Conservation (phyloP, 2,888 invertebrate species). For the Hydrotaea diabolus region DNA sequence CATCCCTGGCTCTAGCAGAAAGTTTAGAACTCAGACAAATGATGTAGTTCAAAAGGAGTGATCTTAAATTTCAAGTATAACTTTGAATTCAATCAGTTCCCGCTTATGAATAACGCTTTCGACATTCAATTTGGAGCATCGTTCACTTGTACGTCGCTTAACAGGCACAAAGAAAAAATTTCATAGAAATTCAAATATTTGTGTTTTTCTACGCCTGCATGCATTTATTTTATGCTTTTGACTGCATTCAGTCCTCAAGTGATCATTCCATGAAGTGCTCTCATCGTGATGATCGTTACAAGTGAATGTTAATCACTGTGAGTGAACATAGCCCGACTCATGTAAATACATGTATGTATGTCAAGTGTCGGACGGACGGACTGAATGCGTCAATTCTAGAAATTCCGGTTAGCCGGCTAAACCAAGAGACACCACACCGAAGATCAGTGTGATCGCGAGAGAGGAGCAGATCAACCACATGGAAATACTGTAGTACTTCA, state of each 20-base stretch:
- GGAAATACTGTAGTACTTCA: background rate
- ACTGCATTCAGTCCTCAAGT: conserved; percentile 52
- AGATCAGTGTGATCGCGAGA: background rate
- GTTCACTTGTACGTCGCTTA: conserved; percentile 4
- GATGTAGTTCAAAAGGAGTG: too few relatives aligned
- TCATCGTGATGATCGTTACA: background rate
- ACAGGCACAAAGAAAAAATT: conserved; percentile 28
- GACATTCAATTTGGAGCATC: background rate
- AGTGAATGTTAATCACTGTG: conserved; percentile 6
- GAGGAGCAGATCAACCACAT: background rate
- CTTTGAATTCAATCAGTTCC: too few relatives aligned
- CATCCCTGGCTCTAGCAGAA: too few relatives aligned
- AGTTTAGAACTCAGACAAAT: too few relatives aligned
- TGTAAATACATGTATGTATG: background rate
- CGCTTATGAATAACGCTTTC: background rate
- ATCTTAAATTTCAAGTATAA: too few relatives aligned
- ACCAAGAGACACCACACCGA: background rate
- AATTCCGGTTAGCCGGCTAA: conserved; percentile 63
- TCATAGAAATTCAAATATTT: conserved; percentile 36
- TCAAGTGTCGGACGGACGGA: background rate
- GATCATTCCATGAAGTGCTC: conserved; percentile 50
- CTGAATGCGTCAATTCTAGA: conserved; percentile 19
- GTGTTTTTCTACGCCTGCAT: conserved; percentile 27
- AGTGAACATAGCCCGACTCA: background rate
- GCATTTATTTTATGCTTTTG: conserved; percentile 39